phyloP scores from a whole-genome alignment of 1,140 invertebrate species.

The Camponotus vicinus region DNA sequence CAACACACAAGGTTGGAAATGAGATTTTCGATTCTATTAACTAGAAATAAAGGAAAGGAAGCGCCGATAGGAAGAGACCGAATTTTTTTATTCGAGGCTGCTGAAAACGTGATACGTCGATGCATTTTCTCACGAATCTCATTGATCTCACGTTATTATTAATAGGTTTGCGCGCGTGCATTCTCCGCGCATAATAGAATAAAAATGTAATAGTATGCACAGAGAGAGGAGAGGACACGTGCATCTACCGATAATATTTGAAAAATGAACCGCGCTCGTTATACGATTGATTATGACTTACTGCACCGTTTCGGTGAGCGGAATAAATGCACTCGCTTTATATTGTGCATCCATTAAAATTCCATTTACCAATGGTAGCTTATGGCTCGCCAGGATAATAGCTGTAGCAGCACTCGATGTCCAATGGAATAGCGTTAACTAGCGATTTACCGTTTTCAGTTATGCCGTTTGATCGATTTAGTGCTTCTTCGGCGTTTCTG shows the following conservation, averaged over 20 bases:
- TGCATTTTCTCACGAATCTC: conserved; percentile 30
- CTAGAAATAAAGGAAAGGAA: conserved; percentile 4
- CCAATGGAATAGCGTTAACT: conserved; percentile 39
- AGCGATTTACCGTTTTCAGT: conserved; percentile 48
- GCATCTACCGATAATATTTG: conserved; percentile 34
- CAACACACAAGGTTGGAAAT: conserved; percentile 1
- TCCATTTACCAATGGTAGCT: conserved; percentile 65
- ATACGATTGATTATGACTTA: conserved; percentile 67
- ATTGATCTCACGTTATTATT: conserved; percentile 36
- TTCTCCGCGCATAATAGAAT: conserved; percentile 23
- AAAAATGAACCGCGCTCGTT: conserved; percentile 66
- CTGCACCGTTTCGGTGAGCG: conserved; percentile 41
- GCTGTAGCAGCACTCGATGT: conserved; percentile 47
- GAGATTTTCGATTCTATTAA: conserved; percentile 29
- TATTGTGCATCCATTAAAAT: conserved; percentile 68
- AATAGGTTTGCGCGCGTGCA: conserved; percentile 27
- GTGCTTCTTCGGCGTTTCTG: conserved; percentile 16
- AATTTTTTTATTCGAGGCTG: conserved; percentile 9
- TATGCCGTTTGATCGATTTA: conserved; percentile 49
- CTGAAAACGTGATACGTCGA: not conserved
- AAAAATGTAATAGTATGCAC: conserved; percentile 26
- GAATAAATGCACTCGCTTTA: conserved; percentile 65
- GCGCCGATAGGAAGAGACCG: not conserved
- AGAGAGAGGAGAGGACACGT: not conserved
- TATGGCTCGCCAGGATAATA: conserved; percentile 58